These are phyloP conservation scores for Morpho achilles DNA, from an alignment of 2,888 invertebrate genomes.

Conservation along the genomic window DNA sequence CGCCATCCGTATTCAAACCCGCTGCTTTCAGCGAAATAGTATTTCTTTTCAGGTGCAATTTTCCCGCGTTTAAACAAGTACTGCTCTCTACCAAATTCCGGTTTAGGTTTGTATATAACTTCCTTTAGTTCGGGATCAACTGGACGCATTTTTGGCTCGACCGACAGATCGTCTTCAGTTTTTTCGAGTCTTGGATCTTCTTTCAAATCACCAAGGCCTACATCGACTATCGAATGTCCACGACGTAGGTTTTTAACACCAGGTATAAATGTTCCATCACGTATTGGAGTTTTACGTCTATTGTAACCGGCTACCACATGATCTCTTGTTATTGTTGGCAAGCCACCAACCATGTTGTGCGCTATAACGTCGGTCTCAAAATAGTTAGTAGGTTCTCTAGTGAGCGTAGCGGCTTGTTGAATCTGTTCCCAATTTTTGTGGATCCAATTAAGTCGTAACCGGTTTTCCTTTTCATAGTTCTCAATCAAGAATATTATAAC, in stretches of 20 bases:
- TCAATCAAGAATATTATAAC: conserved; percentile 47
- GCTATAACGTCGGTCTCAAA: conserved; percentile 44
- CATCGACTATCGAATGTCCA: conserved; percentile 41
- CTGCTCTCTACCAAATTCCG: conserved; percentile 38
- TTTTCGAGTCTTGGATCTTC: conserved; percentile 41
- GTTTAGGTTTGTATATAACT: conserved; percentile 41
- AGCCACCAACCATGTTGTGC: conserved; percentile 42
- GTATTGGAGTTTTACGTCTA: conserved; percentile 36
- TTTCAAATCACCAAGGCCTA: conserved; percentile 44
- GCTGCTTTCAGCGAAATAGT: conserved; percentile 43
- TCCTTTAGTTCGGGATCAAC: conserved; percentile 36
- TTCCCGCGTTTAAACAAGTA: conserved; percentile 40
- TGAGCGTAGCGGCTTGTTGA: conserved; percentile 43
- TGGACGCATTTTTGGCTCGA: conserved; percentile 49
- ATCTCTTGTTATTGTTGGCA: conserved; percentile 44
- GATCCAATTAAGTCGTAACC: conserved; percentile 46
- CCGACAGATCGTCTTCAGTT: conserved; percentile 36
- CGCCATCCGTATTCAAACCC: conserved; percentile 51
- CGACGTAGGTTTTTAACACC: conserved; percentile 37
- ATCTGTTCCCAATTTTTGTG: conserved; percentile 39
- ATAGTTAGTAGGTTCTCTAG: conserved; percentile 44
- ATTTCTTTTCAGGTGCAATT: conserved; percentile 42
- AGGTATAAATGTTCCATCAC: conserved; percentile 40
- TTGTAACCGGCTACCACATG: conserved; percentile 39
- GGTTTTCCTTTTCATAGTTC: conserved; percentile 48